Conservation (phyloP, 1,140 invertebrate species). For the Drosophila funebris region DNA sequence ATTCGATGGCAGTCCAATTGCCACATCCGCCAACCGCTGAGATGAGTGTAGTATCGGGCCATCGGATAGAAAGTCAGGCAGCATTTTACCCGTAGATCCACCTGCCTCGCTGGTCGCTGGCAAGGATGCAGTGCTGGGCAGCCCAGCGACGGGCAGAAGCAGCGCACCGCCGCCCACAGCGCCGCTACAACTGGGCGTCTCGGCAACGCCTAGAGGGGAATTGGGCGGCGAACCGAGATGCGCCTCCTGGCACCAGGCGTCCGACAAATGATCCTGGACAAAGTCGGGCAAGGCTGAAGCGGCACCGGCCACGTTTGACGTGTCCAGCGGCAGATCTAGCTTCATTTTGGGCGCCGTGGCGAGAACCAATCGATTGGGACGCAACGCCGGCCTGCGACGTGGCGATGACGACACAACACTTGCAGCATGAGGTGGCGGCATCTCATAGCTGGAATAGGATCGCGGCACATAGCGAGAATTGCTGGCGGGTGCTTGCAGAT, state of each 20-base stretch:
- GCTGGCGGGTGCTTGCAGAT: conserved; percentile 35
- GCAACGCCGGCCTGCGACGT: conserved; percentile 56
- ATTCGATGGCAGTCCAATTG: conserved; percentile 75
- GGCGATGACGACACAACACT: conserved; percentile 45
- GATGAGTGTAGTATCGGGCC: conserved; percentile 86
- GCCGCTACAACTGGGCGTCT: conserved; percentile 77
- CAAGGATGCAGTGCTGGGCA: conserved; percentile 33
- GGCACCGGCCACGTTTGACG: conserved; percentile 35
- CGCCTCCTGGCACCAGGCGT: conserved; percentile 84
- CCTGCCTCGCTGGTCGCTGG: conserved; percentile 22
- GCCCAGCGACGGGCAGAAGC: conserved; percentile 20
- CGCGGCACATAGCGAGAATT: conserved; percentile 71
- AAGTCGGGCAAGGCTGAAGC: conserved; percentile 85
- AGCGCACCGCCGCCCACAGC: conserved; percentile 17
- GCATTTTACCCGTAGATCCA: conserved; percentile 84
- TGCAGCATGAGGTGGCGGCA: conserved; percentile 45
- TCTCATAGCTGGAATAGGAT: conserved; percentile 82
- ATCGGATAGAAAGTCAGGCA: conserved; percentile 90
- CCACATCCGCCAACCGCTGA: conserved; percentile 84
- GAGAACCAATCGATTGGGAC: conserved; percentile 67
- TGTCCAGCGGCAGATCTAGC: conserved; percentile 67
- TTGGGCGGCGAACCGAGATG: conserved; percentile 77
- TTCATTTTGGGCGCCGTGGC: conserved; percentile 64
- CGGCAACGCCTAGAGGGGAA: conserved; percentile 59
- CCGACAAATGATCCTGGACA: conserved; percentile 87